These are phyloP conservation scores for Melipona quadrifasciata DNA, from an alignment of 1,140 invertebrate genomes.

Conservation along the genomic window DNA sequence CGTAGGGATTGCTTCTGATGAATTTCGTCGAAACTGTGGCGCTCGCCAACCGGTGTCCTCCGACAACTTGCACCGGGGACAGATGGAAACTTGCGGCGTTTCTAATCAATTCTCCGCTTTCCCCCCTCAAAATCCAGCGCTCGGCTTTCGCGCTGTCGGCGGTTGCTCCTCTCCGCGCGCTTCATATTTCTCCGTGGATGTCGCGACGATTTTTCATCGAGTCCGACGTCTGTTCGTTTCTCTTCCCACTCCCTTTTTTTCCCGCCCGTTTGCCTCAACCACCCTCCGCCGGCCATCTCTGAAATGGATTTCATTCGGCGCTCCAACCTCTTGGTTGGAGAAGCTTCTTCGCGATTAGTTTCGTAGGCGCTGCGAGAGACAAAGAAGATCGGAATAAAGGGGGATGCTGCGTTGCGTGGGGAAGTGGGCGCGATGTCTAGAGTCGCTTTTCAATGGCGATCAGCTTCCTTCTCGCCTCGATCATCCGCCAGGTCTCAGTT, in stretches of 20 bases:
- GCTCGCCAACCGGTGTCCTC: no score
- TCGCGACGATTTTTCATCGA: constrained; percentile 60
- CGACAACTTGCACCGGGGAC: constrained; percentile 5
- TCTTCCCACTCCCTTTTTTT: not conserved
- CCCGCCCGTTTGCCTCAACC: not conserved
- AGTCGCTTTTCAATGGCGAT: not conserved
- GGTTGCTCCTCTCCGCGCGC: no score
- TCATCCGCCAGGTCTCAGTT: constrained; percentile 10
- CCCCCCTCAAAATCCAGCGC: not conserved
- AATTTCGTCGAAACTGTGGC: constrained; percentile 6
- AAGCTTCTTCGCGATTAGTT: not conserved
- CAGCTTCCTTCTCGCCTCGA: not conserved
- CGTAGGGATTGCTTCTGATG: constrained; percentile 7
- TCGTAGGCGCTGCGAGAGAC: not conserved
- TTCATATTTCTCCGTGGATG: constrained; percentile 15
- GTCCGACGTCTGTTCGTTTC: not conserved
- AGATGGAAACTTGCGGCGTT: constrained; percentile 39
- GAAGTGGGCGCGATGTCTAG: not conserved
- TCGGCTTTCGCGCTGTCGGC: not conserved
- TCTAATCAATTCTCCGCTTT: constrained; percentile 42
- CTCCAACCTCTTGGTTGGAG: constrained; percentile 1
- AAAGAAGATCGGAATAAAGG: not conserved
- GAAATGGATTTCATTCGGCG: constrained; percentile 65
- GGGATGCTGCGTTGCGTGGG: not conserved
- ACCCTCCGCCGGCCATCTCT: constrained; percentile 21